Conservation (phyloP, 1,140 invertebrate species). For the Danaus plexippus region DNA sequence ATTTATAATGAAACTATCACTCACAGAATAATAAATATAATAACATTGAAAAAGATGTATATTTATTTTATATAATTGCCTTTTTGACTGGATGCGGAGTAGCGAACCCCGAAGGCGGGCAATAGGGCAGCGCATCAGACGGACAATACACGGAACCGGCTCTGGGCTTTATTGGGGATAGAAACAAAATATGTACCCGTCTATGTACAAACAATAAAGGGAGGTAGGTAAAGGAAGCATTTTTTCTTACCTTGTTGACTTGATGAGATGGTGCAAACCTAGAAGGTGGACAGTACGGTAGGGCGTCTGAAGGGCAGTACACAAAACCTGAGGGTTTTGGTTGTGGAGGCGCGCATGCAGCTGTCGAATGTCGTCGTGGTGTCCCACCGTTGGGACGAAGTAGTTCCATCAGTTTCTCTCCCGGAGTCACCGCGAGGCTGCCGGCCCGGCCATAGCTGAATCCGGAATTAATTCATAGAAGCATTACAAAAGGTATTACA, state of each 20-base stretch:
- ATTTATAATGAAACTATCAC: too few relatives aligned
- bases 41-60: too few relatives aligned
- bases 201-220: too few relatives aligned
- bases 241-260: conserved; percentile 37
- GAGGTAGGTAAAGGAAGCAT: too few relatives aligned
- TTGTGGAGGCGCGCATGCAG: conserved; percentile 51
- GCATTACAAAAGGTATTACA: too few relatives aligned
- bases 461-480: conserved; percentile 6
- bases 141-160: conserved; percentile 65
- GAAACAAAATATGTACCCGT: too few relatives aligned
- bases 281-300: conserved; percentile 68
- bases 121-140: conserved; percentile 67
- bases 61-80: conserved; percentile 19
- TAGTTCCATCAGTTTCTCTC: conserved; percentile 57
- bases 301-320: conserved; percentile 66
- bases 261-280: conserved; percentile 45
- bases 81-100: conserved; percentile 44
- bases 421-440: conserved; percentile 60
- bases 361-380: conserved; percentile 61
- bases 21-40: too few relatives aligned
- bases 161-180: too few relatives aligned
- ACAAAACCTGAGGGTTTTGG: conserved; percentile 56
- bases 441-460: conserved; percentile 61
- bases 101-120: conserved; percentile 59
- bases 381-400: conserved; percentile 48